Base-by-base conservation (phyloP, 2,113 vertebrate genomes). In the Cavia porcellus region DNA sequence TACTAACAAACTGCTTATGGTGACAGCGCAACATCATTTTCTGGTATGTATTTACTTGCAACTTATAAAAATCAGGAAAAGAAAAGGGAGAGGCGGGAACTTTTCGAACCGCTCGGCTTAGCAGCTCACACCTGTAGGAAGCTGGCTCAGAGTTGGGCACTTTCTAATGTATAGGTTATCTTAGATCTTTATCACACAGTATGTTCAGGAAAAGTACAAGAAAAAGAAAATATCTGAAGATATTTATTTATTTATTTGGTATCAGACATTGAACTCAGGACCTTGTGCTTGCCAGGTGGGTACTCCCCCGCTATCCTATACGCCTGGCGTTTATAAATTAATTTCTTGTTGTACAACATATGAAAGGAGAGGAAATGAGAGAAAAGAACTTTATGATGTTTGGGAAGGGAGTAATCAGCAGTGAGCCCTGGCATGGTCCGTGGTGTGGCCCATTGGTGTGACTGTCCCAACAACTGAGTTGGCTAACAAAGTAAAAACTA, bases 261-360 rank as follows among this genome's bases (percentile, higher is more conserved):
- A 15, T 2, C 55, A 17, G 55, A 7, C 13, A 55, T 55, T 17
- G 15, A 55, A 55, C 55, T 55, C 55, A 55, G 15, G 55, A 17
- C 55, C 7, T 17, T 55, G 55, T 17, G 55, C 55, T 55, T 55
- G 55, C 55, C 55, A 55, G 55, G 55, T 4, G 15, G 55, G 55
- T 55, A 15, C 55, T 55, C 13, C 4, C 14, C 55, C 55, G 12
- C 52, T 55, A 17, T 15, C 13, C 55, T 55, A 55, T 55, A 55
- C 4, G 13, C 55, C 15, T 55, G 55, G 55, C 15, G 74, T 10
- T 96, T 96, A 90, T 94, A 98, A 96, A 96, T 94, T 97, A 96
- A 90, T 95, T 96, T 82, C 68, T 97, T 84, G 59, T 59, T 45
- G 0, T 86, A 59, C 80, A 89, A 59, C 8, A 42, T 57, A 83